phyloP scores from a whole-genome alignment of 1,140 invertebrate species.

The Armadillidium nasatum region DNA sequence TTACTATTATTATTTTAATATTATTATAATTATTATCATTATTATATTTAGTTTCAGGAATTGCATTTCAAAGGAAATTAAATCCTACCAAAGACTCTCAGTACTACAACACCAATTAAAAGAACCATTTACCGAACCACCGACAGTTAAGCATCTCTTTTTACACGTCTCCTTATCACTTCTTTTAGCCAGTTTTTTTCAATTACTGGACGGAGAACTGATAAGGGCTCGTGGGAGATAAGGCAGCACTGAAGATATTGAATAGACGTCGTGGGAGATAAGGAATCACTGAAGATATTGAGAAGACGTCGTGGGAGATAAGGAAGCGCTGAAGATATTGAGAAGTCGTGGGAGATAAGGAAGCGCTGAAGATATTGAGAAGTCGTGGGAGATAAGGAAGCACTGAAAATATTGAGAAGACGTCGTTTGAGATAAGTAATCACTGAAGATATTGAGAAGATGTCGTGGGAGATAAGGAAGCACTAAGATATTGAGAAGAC shows the following conservation, averaged over 20 bases:
- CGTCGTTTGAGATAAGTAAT: not conserved
- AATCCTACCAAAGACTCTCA: too few species aligned
- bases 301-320: not conserved
- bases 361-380: not conserved
- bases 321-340: not conserved
- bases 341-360: not conserved
- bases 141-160: constrained; percentile 19
- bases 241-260: constrained; percentile 26
- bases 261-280: not conserved
- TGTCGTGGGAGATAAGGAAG: not conserved
- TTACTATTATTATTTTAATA: too few species aligned
- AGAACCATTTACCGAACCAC: not conserved
- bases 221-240: constrained; percentile 39
- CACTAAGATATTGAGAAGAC: not conserved
- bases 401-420: not conserved
- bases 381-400: not conserved
- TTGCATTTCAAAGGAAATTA: too few species aligned
- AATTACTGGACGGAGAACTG: constrained; percentile 41
- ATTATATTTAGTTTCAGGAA: too few species aligned
- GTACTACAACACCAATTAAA: not conserved
- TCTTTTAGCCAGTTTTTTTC: constrained; percentile 40
- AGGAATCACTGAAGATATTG: not conserved
- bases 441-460: not conserved
- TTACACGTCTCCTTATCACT: constrained; percentile 39
- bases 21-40: too few species aligned